A percentile compares a stretch with the other conserved stretches of the same genome.
Evolutionary conservation across 2,888 invertebrate genomes (phyloP).

Genomic region (Anorthoa munda): DNA sequence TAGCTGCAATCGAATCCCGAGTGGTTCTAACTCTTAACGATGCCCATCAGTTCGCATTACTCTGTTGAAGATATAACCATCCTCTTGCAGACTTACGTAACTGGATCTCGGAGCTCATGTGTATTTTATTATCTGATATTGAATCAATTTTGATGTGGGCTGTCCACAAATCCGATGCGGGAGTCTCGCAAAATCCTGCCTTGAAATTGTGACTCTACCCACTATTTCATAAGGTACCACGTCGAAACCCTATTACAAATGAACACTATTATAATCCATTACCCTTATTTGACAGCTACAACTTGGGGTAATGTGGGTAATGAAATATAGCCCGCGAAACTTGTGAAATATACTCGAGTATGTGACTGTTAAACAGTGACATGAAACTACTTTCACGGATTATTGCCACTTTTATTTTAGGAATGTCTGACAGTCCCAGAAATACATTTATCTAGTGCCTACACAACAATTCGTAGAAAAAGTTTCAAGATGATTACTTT

Average conservation of each 20-base stretch:
- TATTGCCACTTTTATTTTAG: conserved; percentile 29
- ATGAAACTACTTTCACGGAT: conserved; percentile 43
- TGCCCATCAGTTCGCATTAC: conserved; percentile 11
- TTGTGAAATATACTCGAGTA: conserved; percentile 30
- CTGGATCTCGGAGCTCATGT: not conserved
- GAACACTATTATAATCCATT: conserved; percentile 49
- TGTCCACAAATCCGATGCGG: conserved; percentile 5
- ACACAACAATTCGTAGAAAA: not conserved
- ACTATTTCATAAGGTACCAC: conserved; percentile 14
- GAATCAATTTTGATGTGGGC: conserved; percentile 13
- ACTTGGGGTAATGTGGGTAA: conserved; percentile 36
- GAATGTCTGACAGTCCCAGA: conserved; percentile 5
- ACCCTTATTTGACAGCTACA: conserved; percentile 42
- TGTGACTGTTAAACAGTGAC: conserved; percentile 33
- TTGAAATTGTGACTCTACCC: conserved; percentile 8
- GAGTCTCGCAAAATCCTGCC: not conserved
- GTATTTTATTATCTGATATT: conserved; percentile 5
- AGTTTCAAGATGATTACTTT: conserved; percentile 7
- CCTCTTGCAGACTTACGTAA: conserved; percentile 2
- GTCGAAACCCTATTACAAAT: conserved; percentile 29
- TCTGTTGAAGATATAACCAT: conserved; percentile 10
- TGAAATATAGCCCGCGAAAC: conserved; percentile 43
- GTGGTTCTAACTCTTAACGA: conserved; percentile 7
- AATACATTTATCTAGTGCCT: conserved; percentile 13
- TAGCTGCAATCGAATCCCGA: conserved; percentile 11